Evolutionary conservation across 2,113 vertebrate genomes (phyloP).

Genomic region (Semnornis frantzii): DNA sequence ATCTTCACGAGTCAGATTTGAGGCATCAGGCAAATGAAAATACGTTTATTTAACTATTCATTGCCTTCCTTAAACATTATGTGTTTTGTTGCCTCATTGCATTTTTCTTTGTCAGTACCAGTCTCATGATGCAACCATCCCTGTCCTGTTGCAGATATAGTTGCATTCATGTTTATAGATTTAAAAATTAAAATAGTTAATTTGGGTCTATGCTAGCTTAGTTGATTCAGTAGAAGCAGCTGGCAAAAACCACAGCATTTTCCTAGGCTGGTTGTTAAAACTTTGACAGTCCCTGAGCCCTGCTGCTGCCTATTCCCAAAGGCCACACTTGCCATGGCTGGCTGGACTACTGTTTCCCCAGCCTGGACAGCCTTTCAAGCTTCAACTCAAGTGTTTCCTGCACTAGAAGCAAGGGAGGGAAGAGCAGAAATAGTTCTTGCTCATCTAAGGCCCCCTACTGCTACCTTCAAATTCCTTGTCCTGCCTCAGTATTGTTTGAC

Average conservation of each 20-base stretch:
- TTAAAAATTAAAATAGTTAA: not conserved
- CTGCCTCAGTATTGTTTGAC: not conserved
- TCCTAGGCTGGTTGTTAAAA: not conserved
- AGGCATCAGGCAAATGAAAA: not conserved
- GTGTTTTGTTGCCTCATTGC: not conserved
- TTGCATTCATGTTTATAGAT: not conserved
- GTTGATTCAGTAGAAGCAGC: not conserved
- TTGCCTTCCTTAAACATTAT: not conserved
- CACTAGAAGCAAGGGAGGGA: not conserved
- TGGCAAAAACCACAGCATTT: accelerated
- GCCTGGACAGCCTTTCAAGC: not conserved
- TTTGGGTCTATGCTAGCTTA: not conserved
- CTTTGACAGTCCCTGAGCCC: not conserved
- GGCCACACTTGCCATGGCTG: accelerated
- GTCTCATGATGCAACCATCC: not conserved
- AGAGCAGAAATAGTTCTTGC: not conserved
- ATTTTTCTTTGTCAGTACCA: not conserved
- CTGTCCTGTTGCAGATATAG: not conserved
- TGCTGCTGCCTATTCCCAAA: not conserved
- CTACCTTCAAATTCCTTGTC: not conserved
- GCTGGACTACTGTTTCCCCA: not conserved
- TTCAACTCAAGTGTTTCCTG: accelerated
- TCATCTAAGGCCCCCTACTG: not conserved
- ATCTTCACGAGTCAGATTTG: not conserved
- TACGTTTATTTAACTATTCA: not conserved